A percentile compares a stretch with the other conserved stretches of the same genome.
These are phyloP conservation scores for Cactoblastis cactorum DNA, from an alignment of 2,888 invertebrate species.

Conservation along the genomic window DNA sequence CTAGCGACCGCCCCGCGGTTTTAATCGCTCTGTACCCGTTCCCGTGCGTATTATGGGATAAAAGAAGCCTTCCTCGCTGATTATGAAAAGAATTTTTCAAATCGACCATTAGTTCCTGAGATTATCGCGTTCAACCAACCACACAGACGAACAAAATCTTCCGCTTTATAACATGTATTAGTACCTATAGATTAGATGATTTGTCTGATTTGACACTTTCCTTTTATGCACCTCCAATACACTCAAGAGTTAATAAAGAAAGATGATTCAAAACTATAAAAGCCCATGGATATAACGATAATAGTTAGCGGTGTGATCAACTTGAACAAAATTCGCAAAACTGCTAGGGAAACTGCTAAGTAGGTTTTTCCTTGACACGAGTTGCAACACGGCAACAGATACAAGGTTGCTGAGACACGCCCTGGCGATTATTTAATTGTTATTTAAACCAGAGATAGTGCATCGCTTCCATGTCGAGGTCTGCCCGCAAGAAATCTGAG, in stretches of 20 bases:
- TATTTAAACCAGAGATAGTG: constrained; percentile 65
- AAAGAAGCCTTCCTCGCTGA: too few relatives aligned
- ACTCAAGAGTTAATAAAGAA: background rate
- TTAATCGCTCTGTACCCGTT: too few relatives aligned
- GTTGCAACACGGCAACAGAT: constrained; percentile 73
- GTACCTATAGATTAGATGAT: too few relatives aligned
- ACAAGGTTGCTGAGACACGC: constrained; percentile 76
- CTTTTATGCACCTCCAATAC: too few relatives aligned
- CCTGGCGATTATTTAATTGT: constrained; percentile 77
- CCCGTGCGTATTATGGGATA: too few relatives aligned
- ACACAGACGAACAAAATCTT: too few relatives aligned
- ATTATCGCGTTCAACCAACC: too few relatives aligned
- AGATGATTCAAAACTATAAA: background rate
- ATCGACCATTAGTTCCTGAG: too few relatives aligned
- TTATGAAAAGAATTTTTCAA: too few relatives aligned
- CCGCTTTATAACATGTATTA: too few relatives aligned
- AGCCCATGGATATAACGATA: background rate
- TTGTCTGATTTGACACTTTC: too few relatives aligned
- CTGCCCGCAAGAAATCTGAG: constrained; percentile 33
- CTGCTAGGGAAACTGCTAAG: constrained; percentile 73
- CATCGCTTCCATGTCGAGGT: constrained; percentile 41
- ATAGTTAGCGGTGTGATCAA: constrained; percentile 13
- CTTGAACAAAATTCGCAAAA: constrained; percentile 35
- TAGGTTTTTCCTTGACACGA: constrained; percentile 77
- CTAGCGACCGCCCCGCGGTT: too few relatives aligned